A percentile compares a stretch with the other conserved stretches of the same genome.
Evolutionary conservation across 2,113 vertebrate genomes (phyloP).

Genomic region (Phasianus colchicus): DNA sequence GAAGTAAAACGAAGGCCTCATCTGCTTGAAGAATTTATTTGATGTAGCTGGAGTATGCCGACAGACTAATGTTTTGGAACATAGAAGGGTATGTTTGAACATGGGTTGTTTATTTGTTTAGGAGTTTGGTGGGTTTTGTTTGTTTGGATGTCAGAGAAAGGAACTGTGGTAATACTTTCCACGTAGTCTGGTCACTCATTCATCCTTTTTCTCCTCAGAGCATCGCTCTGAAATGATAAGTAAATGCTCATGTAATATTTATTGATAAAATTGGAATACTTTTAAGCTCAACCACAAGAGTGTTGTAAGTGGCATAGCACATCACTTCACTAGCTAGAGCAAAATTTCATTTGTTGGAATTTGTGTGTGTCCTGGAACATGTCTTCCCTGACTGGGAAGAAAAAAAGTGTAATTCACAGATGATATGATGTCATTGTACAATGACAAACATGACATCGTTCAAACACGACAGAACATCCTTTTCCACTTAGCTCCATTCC

Average conservation of each 20-base stretch:
- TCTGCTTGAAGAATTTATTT: background rate
- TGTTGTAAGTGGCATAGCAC: background rate
- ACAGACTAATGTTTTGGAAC: background rate
- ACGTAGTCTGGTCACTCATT: background rate
- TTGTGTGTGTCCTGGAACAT: background rate
- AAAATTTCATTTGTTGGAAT: background rate
- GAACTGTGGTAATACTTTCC: background rate
- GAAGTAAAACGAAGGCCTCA: background rate
- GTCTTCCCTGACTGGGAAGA: background rate
- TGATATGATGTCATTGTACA: background rate
- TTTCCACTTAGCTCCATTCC: background rate
- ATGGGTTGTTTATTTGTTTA: background rate
- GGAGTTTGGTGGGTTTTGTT: too few relatives aligned
- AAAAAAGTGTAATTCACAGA: background rate
- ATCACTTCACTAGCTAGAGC: background rate
- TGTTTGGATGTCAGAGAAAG: background rate
- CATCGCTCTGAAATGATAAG: background rate
- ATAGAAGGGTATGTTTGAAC: background rate
- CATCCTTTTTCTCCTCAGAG: background rate
- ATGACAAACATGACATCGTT: background rate
- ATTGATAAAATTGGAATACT: background rate
- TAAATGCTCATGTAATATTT: background rate
- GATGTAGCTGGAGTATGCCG: background rate
- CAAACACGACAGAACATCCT: background rate
- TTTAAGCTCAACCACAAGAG: background rate